Percentiles rank a stretch among this genome's conserved stretches.
Evolutionary conservation across 1,140 invertebrate genomes (phyloP).

Genomic region (Tetragnatha versicolor): DNA sequence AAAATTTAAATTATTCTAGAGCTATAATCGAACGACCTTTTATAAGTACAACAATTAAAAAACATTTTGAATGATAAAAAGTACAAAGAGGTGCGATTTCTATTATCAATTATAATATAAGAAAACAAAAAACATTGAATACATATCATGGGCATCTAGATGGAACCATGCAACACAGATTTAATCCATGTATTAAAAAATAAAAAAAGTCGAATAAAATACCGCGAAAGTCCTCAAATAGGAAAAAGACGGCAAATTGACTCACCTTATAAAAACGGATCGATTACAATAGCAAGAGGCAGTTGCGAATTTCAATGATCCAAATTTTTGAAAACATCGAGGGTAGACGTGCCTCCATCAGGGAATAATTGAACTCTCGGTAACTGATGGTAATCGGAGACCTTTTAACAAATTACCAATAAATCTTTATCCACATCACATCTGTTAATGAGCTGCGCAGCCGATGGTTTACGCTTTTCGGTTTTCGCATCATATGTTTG

Average conservation of each 20-base stretch:
- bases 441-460: constrained; percentile 16
- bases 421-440: not conserved
- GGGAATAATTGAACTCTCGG: not conserved
- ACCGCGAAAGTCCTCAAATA: not conserved
- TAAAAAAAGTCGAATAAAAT: not conserved
- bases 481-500: constrained; percentile 27
- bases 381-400: not conserved
- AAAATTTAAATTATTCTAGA: no score
- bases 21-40: no score
- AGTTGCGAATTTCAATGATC: not conserved
- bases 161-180: no score
- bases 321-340: not conserved
- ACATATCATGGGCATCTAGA: no score
- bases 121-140: no score
- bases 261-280: constrained; percentile 9
- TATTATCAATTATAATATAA: no score
- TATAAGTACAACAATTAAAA: no score
- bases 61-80: no score
- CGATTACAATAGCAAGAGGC: constrained; percentile 2
- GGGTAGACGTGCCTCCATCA: not conserved
- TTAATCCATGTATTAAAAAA: no score
- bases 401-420: not conserved
- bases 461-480: no score
- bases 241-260: no score
- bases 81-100: no score